Evolutionary conservation across 1,140 invertebrate genomes (phyloP), one percentile per base, ranked within the genome.

Genomic region (Thalassaphorura encarpata): DNA sequence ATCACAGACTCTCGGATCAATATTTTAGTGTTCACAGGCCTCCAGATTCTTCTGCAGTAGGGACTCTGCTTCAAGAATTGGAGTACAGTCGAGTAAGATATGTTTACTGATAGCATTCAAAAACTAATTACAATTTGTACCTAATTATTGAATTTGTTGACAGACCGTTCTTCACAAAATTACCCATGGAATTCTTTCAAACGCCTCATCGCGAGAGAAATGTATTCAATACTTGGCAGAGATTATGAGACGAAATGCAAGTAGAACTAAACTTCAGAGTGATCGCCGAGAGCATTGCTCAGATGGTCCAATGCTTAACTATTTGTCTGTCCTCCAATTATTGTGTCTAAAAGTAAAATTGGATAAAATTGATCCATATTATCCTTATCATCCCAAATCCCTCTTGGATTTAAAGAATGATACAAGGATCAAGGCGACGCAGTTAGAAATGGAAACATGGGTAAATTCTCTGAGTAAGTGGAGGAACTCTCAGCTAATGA

Each of bases 241-340:
- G 28, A 71, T 92, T 2, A 68, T 97, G 5, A 78, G 80, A 33
- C 72, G 79, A 57, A 97, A 97, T 69, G 83, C 89, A 60, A 89
- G 90, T 64, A 77, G 91, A 43, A 80, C 89, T 5, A 92, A 95
- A 71, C 78, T 97, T 63, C 84, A 91, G 70, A 84, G 82, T 29
- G 90, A 96, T 69, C 87, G 92, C 66, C 77, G 83, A 60, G 73
- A 83, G 0, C 76, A 94, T 0, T 87, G 89, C 28, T 84, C 87
- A 13, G 92, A 97, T 72, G 92, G 93, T 1, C 94, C 93, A 68
- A 92, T 96, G 83, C 71, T 97, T 29, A 97, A 97, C 75, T 71
- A 97, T 3, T 77, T 96, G 53, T 85, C 85, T 41, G 85, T 96
- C 15, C 70, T 98, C 47, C 92, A 97, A 71, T 80, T 87, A 69